Evolutionary conservation across 2,797 vertebrate species (phyloP), one percentile per base, ranked within the genome.

Genomic region (Limosa lapponica): DNA sequence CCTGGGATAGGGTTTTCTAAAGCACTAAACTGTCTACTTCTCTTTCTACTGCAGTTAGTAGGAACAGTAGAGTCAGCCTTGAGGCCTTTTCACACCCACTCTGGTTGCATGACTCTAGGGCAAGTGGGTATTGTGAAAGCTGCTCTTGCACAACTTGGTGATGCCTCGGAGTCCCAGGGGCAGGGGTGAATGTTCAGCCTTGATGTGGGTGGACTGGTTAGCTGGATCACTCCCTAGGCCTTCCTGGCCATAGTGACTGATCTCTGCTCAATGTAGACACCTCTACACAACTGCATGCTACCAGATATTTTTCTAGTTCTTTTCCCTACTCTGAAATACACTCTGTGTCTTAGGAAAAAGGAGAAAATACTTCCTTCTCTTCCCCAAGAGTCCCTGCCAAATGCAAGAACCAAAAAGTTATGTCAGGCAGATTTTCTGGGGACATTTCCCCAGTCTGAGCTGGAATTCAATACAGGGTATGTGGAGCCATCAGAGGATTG

Each of bases 121-220:
- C 4, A 37, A 30, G 22, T 5, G 25, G 19, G 10, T 36, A 13
- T 58, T 55, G 27, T 59, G 51, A 28, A 62, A 78, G 28, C 6
- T 77, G 57, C 2, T 64, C 66, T 87, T 89, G 70, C 70, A 52
- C 28, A 79, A 25, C 10, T 28, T 78, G 44, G 13, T 65, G 69
- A 57, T 52, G 37, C 15, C 30, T 67, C 2, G 30, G 71, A 39
- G 30, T 61, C 46, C 30, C 49, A 41, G 43, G 13, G 10, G 20
- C 25, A 59, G 36, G 8, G 14, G 19, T 67, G 64, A 54, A 16
- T 32, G 30, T 2, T 71, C 46, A n/a, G 32, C 20, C 19, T 20
- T 64, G 11, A 34, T 0, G 0, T 23, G 28, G 23, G 18, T 3
- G 59, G 16, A 7, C 46, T 39, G 13, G 14, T n/a, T 36, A 77